These are phyloP conservation scores for Philhelius pedissequus DNA, from an alignment of 2,888 invertebrate genomes.

Conservation along the genomic window DNA sequence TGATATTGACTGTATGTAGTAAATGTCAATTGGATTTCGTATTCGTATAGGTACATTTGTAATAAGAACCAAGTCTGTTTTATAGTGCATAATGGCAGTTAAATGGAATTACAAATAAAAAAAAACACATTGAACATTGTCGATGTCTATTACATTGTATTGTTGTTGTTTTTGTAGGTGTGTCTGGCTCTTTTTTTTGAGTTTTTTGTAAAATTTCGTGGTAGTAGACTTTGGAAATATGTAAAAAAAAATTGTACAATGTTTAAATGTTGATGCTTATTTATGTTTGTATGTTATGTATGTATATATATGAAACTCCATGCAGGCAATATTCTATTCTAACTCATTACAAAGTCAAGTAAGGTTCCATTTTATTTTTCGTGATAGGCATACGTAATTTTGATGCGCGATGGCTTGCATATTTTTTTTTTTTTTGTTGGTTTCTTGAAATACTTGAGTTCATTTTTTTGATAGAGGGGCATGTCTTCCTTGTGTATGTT, in stretches of 20 bases:
- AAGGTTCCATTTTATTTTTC: conserved; percentile 6
- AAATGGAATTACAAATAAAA: conserved; percentile 7
- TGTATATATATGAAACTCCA: background rate
- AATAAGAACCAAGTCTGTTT: conserved; percentile 18
- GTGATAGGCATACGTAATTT: conserved; percentile 26
- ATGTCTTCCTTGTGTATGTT: too few species aligned
- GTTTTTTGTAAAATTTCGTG: background rate
- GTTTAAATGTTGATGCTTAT: background rate
- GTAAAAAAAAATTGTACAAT: background rate
- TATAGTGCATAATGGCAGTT: conserved; percentile 41
- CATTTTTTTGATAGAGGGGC: background rate
- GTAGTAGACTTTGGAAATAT: background rate
- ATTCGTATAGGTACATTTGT: conserved; percentile 5
- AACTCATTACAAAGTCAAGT: conserved; percentile 18
- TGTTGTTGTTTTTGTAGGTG: conserved; percentile 5
- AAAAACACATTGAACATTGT: background rate
- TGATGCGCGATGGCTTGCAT: background rate
- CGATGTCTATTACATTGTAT: background rate
- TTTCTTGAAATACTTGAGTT: background rate
- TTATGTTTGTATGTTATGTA: too few species aligned
- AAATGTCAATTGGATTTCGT: conserved; percentile 40
- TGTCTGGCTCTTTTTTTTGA: background rate
- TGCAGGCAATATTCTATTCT: conserved; percentile 5
- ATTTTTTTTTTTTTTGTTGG: background rate
- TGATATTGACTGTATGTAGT: background rate